Evolutionary conservation across 1,140 invertebrate species (phyloP).

Genomic region (Euura saliciscinereae): DNA sequence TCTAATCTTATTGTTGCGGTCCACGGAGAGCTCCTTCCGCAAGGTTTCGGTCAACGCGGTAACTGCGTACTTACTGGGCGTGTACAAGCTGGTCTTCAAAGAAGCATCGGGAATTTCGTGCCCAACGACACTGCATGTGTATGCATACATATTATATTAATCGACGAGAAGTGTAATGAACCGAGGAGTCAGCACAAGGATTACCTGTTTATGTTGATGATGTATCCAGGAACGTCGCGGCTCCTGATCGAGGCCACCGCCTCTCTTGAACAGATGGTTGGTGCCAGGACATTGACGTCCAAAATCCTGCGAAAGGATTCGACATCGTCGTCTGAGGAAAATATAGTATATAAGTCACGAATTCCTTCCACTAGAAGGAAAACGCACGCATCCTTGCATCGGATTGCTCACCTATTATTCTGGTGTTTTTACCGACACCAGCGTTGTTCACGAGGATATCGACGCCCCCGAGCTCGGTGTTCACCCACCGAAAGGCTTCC

Average conservation of each 20-base stretch:
- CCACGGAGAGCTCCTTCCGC: slow-evolving; percentile 65
- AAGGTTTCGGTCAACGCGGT: slow-evolving; percentile 70
- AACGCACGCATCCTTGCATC: not conserved
- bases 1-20: slow-evolving; percentile 66
- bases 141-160: too few relatives aligned
- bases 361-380: slow-evolving; percentile 6
- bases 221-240: slow-evolving; percentile 37
- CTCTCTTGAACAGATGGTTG: slow-evolving; percentile 56
- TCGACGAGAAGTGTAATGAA: too few relatives aligned
- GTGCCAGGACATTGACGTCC: slow-evolving; percentile 56
- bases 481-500: slow-evolving; percentile 68
- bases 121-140: slow-evolving; percentile 39
- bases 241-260: slow-evolving; percentile 56
- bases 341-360: not conserved
- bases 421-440: slow-evolving; percentile 55
- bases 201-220: slow-evolving; percentile 31
- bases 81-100: slow-evolving; percentile 60
- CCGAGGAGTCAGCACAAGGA: slow-evolving; percentile 18
- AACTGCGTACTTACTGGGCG: slow-evolving; percentile 72
- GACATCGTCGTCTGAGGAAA: slow-evolving; percentile 45
- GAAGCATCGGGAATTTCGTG: slow-evolving; percentile 32
- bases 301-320: slow-evolving; percentile 39
- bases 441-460: slow-evolving; percentile 60
- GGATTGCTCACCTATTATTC: slow-evolving; percentile 46
- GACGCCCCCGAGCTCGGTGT: slow-evolving; percentile 66